Evolutionary conservation across 2,888 invertebrate species (phyloP).

Genomic region (Sclerodermus sp.): DNA sequence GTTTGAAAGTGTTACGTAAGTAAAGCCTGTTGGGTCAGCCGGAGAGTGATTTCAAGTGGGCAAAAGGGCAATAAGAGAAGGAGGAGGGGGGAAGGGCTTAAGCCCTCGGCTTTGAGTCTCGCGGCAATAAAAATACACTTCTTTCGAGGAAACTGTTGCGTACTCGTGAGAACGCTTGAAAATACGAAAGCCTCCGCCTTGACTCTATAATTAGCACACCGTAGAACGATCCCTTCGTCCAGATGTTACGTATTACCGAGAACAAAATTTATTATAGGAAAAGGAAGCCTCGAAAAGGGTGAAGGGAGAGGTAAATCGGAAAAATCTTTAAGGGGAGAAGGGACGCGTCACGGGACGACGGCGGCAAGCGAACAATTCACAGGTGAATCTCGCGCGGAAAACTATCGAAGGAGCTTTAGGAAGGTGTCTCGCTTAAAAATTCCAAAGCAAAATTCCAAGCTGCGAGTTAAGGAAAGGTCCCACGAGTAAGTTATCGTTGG

Average conservation of each 20-base stretch:
- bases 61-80: no score
- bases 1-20: no score
- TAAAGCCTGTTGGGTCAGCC: no score
- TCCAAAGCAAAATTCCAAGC: no score
- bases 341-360: no score
- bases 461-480: no score
- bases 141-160: conserved; percentile 4
- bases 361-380: no score
- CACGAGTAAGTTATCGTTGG: no score
- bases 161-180: neutral
- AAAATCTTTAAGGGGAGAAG: neutral
- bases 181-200: neutral
- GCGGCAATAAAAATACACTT: conserved; percentile 6
- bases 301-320: neutral
- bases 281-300: neutral
- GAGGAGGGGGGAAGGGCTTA: neutral
- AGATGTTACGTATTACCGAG: neutral
- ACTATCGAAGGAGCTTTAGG: no score
- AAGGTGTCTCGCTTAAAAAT: no score
- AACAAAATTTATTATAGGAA: neutral
- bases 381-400: no score
- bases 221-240: neutral
- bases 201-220: neutral
- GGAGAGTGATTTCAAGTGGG: no score
- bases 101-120: neutral